phyloP scores from a whole-genome alignment of 2,888 invertebrate species.

The Osmoderma eremita region DNA sequence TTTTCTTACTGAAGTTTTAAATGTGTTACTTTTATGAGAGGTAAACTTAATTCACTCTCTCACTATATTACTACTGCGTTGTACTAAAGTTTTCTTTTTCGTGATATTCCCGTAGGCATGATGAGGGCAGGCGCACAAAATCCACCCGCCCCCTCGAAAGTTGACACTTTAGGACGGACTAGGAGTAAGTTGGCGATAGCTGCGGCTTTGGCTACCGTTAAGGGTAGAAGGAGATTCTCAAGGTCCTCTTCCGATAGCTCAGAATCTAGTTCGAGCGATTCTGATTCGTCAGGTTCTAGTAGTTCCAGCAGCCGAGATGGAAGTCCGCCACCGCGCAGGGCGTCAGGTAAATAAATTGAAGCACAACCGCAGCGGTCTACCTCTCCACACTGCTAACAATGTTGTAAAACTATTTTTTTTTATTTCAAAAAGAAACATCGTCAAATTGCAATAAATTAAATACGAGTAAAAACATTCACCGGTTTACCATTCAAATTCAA shows the following conservation, averaged over 20 bases:
- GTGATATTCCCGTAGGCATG: slow-evolving; percentile 56
- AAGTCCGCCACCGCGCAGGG: slow-evolving; percentile 61
- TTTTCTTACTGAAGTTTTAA: background rate
- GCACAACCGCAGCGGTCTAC: too few relatives aligned
- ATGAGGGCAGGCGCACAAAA: slow-evolving; percentile 68
- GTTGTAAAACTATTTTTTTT: too few relatives aligned
- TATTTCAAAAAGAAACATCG: too few relatives aligned
- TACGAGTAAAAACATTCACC: too few relatives aligned
- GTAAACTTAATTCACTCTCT: too few relatives aligned
- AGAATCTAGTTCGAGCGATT: slow-evolving; percentile 68
- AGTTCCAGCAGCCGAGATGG: slow-evolving; percentile 67
- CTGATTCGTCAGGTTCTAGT: slow-evolving; percentile 68
- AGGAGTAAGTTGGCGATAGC: slow-evolving; percentile 61
- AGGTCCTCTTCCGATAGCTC: slow-evolving; percentile 67
- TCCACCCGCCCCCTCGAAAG: slow-evolving; percentile 67
- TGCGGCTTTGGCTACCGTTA: slow-evolving; percentile 61
- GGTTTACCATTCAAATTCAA: too few relatives aligned
- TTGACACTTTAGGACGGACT: slow-evolving; percentile 59
- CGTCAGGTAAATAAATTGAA: slow-evolving; percentile 52
- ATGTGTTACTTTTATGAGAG: too few relatives aligned
- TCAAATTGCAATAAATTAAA: too few relatives aligned
- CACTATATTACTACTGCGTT: too few relatives aligned
- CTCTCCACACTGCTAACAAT: too few relatives aligned
- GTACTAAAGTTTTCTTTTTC: too few relatives aligned
- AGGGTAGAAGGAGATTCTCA: slow-evolving; percentile 62